Evolutionary conservation across 2,888 invertebrate genomes (phyloP), one percentile per base, ranked within the genome.

Genomic region (Calliphora vomitoria): DNA sequence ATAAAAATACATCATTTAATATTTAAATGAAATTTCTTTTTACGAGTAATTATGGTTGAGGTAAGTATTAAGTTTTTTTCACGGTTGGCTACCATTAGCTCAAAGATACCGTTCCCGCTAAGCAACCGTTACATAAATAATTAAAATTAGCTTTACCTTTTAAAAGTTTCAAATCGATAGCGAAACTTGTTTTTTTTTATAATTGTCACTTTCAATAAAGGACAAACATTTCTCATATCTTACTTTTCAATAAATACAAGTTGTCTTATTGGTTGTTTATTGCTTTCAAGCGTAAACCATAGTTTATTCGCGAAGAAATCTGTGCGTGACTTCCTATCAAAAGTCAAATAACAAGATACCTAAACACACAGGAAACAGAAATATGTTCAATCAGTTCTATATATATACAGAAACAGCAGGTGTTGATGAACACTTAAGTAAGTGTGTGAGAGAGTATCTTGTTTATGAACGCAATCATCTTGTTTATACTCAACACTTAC

Each of bases 241-340:
- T n/a, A n/a, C 1, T 74, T 31, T 47, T n/a, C 11, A 47, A 69
- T 31, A 47, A 31, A 69, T 10, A 20, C 47, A 69, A 69, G 15
- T 31, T 47, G 8, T 25, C n/a, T 35, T 15, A 25, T n/a, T n/a
- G 47, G 10, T 69, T 69, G 25, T 4, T 35, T 35, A 60, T 35
- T 44, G 53, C 6, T 50, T 53, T 50, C 58, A 25, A 68, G 25
- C 31, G 10, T 11, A 71, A 31, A 53, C 47, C 68, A 44, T 4
- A 31, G 8, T 41, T 74, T n/a, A 31, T 25, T 31, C 0, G n/a
- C 15, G 5, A 64, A 44, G 15, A 72, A 71, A 71, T 71, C 80
- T 50, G 50, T 62, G 71, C 80, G 80, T 80, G 71, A 80, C 80
- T 80, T 79, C 31, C 11, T 60, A 62, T 47, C 11, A 71, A 80